Evolutionary conservation across 2,888 invertebrate species (phyloP), one percentile per base, ranked within the genome.

Genomic region (Perdita meconis): DNA sequence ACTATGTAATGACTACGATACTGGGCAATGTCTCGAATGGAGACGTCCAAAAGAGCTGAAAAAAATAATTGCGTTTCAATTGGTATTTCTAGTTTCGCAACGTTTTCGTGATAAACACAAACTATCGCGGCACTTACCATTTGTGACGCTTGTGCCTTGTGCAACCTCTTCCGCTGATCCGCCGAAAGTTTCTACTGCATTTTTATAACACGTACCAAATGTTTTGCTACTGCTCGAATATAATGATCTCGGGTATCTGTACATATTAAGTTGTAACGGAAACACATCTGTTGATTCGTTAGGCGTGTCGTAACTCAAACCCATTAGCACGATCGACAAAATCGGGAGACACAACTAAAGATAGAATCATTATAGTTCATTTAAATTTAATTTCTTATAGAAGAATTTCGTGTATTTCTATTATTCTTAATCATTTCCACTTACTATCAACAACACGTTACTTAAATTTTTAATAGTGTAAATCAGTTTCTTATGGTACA

Each of bases 1-100:
- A 93, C 89, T 5, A 95, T 89, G 56, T 94, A 92, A 53, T 93
- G 92, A 63, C 93, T 93, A 63, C 92, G 92, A 82, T 94, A 95
- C 1, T 92, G 90, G 0, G 92, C 82, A 8, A 92, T 83, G 65
- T 93, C 90, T 0, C 80, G 44, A 19, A 82, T 81, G 0, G 93
- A 93, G 0, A 89, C 84, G 0, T 89, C 82, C 4, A 94, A 84
- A 0, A 94, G 78, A 38, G 88, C 94, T 94, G 90, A 30, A 81
- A 78, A 12, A 78, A 71, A 78, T 36, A 26, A 3, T 60, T 55
- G 2, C 5, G 53, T 24, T 38, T 50, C 2, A 44, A 16, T 42
- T 47, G 50, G 10, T 19, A 44, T 72, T 50, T 12, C n/a, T 1
- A 0, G 19, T 24, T 8, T 24, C 16, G 40, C 0, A 3, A 69